These are phyloP conservation scores for Halcyon malimbica DNA, from an alignment of 2,113 vertebrate species.

Conservation along the genomic window DNA sequence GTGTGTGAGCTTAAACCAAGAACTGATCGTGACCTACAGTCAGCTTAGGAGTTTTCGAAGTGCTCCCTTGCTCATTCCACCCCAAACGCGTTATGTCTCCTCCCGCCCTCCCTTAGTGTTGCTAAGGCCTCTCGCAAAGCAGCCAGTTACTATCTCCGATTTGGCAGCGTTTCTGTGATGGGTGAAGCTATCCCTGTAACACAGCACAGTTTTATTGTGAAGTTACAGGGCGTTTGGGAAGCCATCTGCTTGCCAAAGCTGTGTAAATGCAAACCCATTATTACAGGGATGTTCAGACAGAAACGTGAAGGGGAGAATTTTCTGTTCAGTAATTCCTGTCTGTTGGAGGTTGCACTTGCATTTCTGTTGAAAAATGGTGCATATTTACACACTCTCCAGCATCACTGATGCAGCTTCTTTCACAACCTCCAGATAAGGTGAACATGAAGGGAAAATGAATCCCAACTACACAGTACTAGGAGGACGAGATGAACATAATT, in stretches of 20 bases:
- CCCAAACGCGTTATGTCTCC: background rate
- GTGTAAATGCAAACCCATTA: background rate
- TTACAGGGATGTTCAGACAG: background rate
- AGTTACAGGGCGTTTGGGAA: background rate
- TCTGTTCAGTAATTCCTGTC: background rate
- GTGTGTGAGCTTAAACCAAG: background rate
- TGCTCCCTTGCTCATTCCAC: background rate
- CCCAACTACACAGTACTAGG: background rate
- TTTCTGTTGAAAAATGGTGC: background rate
- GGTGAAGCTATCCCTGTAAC: background rate
- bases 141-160: background rate
- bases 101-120: background rate
- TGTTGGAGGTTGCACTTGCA: background rate
- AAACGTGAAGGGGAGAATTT: background rate
- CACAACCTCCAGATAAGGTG: background rate
- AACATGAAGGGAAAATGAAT: background rate
- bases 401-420: background rate
- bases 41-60: background rate
- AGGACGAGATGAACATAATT: background rate
- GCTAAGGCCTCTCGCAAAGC: background rate
- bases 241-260: slow-evolving; percentile 4
- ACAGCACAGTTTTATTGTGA: background rate
- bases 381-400: background rate
- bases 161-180: background rate
- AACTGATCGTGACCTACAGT: background rate